Percentiles rank a stretch among this genome's conserved stretches.
Conservation (phyloP, 53 echinoderm and acorn worm species). For the Echinometra lucunter region DNA sequence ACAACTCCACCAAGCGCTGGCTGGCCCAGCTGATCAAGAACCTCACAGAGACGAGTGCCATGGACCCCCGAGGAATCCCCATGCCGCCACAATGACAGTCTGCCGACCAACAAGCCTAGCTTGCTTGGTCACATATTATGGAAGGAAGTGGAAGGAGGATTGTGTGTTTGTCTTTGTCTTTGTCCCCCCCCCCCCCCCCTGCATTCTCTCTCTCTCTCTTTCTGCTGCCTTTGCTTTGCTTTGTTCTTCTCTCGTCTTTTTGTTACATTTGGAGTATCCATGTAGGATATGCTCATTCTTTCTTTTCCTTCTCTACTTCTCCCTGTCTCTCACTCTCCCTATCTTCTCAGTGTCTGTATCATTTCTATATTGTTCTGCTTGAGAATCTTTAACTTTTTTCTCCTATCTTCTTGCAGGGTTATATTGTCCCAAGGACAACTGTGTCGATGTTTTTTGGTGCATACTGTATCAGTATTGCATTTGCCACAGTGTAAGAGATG, state of each 20-base stretch:
- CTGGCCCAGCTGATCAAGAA: constrained; percentile 98
- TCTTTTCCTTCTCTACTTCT: too few relatives aligned
- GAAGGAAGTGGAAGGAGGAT: background rate
- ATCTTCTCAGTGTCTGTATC: background rate
- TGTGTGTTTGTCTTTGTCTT: background rate
- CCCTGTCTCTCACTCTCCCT: background rate
- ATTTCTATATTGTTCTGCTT: background rate
- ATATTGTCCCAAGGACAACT: constrained; percentile 39
- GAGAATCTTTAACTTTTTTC: background rate
- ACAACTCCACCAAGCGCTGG: constrained; percentile 99
- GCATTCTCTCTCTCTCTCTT: background rate
- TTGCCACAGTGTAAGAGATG: background rate
- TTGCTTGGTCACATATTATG: constrained; percentile 60
- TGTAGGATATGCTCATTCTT: background rate
- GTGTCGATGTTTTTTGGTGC: background rate
- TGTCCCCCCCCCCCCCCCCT: constrained; percentile 61
- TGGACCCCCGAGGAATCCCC: constrained; percentile 89
- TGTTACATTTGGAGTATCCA: too few relatives aligned
- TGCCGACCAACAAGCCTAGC: constrained; percentile 68
- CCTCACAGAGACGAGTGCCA: constrained; percentile 89
- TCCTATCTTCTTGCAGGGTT: constrained; percentile 41
- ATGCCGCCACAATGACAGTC: constrained; percentile 82
- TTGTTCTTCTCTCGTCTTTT: too few relatives aligned
- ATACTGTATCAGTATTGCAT: constrained; percentile 24
- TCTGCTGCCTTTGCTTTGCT: background rate